Percentiles rank a stretch among this genome's conserved stretches.
Conservation (phyloP, 2,797 vertebrate genomes). For the Catharus ustulatus region DNA sequence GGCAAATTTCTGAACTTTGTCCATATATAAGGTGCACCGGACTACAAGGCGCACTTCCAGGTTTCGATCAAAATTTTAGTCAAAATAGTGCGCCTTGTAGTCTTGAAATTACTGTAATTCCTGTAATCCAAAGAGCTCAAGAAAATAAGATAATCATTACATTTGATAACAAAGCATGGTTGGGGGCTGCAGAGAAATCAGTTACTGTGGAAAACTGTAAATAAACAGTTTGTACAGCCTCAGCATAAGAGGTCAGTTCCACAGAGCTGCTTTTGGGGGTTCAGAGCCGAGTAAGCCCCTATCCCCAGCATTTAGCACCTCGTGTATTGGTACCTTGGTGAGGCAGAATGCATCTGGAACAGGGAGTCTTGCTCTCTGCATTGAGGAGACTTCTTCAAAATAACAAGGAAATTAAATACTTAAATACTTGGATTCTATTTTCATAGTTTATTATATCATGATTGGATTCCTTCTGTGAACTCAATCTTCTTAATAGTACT, state of each 20-base stretch:
- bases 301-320: background rate
- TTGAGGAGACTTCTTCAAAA: background rate
- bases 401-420: background rate
- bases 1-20: no score
- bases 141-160: background rate
- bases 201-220: background rate
- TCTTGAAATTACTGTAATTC: background rate
- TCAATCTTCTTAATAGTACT: slow-evolving; percentile 32
- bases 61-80: no score
- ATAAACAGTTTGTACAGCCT: background rate
- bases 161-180: background rate
- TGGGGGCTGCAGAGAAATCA: background rate
- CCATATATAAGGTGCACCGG: no score
- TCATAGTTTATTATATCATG: slow-evolving; percentile 19
- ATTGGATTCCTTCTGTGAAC: slow-evolving; percentile 46
- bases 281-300: background rate
- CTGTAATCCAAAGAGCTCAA: background rate
- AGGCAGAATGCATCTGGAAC: background rate
- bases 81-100: no score
- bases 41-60: no score
- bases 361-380: background rate
- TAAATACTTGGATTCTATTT: slow-evolving; percentile 34
- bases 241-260: background rate
- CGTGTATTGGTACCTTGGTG: background rate
- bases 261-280: background rate